Conservation (phyloP, 1,140 invertebrate genomes). For the Panagrolaimus sp. region DNA sequence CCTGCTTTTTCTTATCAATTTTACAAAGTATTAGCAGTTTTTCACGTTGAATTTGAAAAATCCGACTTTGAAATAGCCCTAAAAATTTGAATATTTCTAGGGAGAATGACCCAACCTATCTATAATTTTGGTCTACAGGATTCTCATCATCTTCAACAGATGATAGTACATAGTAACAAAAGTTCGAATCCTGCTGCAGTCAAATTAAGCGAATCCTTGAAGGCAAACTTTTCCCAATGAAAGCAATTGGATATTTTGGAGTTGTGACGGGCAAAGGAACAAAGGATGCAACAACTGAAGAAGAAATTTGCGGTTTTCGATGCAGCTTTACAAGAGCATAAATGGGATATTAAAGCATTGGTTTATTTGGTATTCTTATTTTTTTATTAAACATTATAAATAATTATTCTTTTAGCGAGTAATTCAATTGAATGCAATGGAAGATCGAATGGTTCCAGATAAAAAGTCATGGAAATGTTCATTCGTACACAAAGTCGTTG, state of each 20-base stretch:
- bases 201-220: conserved; percentile 89
- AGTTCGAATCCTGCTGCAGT: too few relatives aligned
- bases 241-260: conserved; percentile 95
- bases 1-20: too few relatives aligned
- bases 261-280: conserved; percentile 82
- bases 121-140: too few relatives aligned
- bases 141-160: too few relatives aligned
- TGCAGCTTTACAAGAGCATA: conserved; percentile 75
- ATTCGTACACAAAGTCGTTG: conserved; percentile 78
- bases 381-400: conserved; percentile 24
- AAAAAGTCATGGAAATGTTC: conserved; percentile 89
- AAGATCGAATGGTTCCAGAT: conserved; percentile 83
- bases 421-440: conserved; percentile 86
- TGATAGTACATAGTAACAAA: too few relatives aligned
- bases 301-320: conserved; percentile 81
- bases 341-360: conserved; percentile 82
- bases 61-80: too few relatives aligned
- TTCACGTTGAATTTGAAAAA: too few relatives aligned
- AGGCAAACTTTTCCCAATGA: conserved; percentile 96
- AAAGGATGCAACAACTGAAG: conserved; percentile 77
- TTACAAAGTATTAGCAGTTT: too few relatives aligned
- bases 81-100: too few relatives aligned
- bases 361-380: conserved; percentile 62
- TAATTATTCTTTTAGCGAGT: conserved; percentile 69
- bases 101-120: too few relatives aligned